A percentile compares a stretch with the other conserved stretches of the same genome.
These are phyloP conservation scores for Oryzias sinensis DNA, from an alignment of 2,797 vertebrate species.

Conservation along the genomic window DNA sequence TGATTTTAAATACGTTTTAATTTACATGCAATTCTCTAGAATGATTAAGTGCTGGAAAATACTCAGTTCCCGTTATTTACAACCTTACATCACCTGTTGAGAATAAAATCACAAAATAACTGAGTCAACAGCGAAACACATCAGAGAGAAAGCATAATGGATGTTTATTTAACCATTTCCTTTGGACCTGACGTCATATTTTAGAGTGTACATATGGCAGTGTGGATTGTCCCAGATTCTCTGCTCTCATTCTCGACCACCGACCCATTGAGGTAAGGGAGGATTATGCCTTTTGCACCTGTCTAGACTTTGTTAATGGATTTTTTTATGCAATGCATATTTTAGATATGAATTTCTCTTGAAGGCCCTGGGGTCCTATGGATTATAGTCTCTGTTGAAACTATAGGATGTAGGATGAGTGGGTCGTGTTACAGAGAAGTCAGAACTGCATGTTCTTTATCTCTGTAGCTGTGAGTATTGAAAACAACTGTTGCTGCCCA, in stretches of 20 bases:
- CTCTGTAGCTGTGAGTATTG: constrained; percentile 6
- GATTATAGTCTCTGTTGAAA: constrained; percentile 50
- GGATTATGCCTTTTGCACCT: constrained; percentile 54
- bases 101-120: not conserved
- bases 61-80: too few species aligned
- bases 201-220: constrained; percentile 27
- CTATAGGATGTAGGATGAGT: constrained; percentile 8
- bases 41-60: too few species aligned
- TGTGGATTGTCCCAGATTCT: constrained; percentile 42
- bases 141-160: too few species aligned
- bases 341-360: constrained; percentile 39
- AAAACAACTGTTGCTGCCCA: constrained; percentile 33
- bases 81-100: too few species aligned
- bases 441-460: constrained; percentile 20
- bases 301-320: constrained; percentile 24
- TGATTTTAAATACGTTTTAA: too few species aligned
- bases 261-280: constrained; percentile 27
- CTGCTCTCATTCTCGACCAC: constrained; percentile 32
- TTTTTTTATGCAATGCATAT: constrained; percentile 40
- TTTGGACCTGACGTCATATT: constrained; percentile 33
- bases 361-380: constrained; percentile 25
- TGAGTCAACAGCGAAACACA: not conserved
- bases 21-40: too few species aligned
- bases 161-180: constrained; percentile 11
- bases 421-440: constrained; percentile 10